These are phyloP conservation scores for Falco concolor DNA, from an alignment of 2,797 vertebrate species.

Conservation along the genomic window DNA sequence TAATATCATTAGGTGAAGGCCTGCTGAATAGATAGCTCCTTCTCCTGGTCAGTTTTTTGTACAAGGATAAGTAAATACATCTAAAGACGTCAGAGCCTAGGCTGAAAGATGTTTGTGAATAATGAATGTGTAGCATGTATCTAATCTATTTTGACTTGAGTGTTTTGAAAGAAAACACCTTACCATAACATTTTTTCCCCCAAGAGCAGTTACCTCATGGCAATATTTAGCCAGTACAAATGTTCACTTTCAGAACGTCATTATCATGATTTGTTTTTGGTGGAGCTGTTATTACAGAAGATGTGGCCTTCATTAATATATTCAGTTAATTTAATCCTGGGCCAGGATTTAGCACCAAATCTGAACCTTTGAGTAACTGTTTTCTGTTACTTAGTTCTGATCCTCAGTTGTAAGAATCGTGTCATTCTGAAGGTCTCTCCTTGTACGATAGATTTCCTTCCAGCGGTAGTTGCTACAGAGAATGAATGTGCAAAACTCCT, in stretches of 20 bases:
- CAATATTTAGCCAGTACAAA: background rate
- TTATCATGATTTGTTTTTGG: background rate
- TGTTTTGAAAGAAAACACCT: background rate
- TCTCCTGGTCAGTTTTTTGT: background rate
- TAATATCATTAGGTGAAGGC: background rate
- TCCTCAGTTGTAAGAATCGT: fast-evolving
- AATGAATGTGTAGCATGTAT: background rate
- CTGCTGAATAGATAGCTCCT: background rate
- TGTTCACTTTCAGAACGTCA: background rate
- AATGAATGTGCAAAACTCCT: background rate
- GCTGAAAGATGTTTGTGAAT: background rate
- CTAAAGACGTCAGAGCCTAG: background rate
- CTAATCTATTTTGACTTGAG: background rate
- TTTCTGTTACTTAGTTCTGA: background rate
- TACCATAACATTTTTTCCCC: background rate
- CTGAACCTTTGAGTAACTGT: background rate
- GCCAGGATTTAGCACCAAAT: background rate
- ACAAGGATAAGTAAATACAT: background rate
- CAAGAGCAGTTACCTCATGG: background rate
- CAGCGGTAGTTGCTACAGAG: background rate
- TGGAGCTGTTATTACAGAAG: background rate
- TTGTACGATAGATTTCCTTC: background rate
- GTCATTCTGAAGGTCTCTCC: background rate
- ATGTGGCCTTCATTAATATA: background rate
- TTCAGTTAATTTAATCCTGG: background rate